Evolutionary conservation across 2,113 vertebrate genomes (phyloP), one percentile per base, ranked within the genome.

Genomic region (Cinclus cinclus): DNA sequence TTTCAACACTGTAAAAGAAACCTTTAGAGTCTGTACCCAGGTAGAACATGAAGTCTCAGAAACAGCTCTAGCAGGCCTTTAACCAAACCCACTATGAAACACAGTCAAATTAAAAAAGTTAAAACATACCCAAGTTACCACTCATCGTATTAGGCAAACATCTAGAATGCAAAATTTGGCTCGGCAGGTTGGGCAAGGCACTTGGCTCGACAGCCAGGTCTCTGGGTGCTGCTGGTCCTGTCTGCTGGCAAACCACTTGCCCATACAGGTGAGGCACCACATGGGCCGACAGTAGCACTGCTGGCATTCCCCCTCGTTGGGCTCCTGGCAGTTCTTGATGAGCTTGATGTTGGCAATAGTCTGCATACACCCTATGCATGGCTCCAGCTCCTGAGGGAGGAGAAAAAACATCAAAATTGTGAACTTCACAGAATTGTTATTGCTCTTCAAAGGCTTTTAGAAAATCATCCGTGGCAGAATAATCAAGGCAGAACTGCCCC

Each of bases 251-350:
- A 99, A 99, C 99, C 99, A 99, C 60, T 99, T 99, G 49, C 99
- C 99, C 98, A 99, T 97, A 93, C 99, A 99, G 23, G 98, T 98
- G 37, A 99, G 97, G 93, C 99, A 99, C 99, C 99, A 99, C 99
- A 99, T 99, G 76, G 99, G 99, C 31, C 99, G 98, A 87, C 99
- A 99, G 96, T 98, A 98, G 93, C 99, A 99, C 77, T 97, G 98
- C 95, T 99, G 98, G 86, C 99, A 99, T 14, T 98, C 98, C 2
- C 98, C 98, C 24, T 97, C 98, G 0, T 95, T 87, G 1, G 87
- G 94, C 37, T 97, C 97, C 58, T 94, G 97, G 84, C 99, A 99
- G 25, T 98, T 98, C 86, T 98, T 98, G 93, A 99, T 69, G 81
- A 99, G 98, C 95, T 99, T 99, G 92, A 98, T 97, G 41, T 97